Evolutionary conservation across 2,797 vertebrate genomes (phyloP).

Genomic region (Chloroceryle inda): DNA sequence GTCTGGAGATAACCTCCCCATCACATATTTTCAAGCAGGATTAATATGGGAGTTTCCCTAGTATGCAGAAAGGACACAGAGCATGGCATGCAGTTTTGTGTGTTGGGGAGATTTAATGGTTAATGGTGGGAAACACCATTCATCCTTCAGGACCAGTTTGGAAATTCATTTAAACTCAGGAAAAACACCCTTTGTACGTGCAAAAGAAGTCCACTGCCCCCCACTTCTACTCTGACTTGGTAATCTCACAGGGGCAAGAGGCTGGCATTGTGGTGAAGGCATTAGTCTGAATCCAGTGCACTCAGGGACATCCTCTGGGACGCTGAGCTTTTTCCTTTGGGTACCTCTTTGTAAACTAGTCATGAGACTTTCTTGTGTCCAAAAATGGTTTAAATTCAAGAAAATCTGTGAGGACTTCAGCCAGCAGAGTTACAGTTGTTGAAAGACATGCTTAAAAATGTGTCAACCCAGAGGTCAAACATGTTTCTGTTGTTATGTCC

Average conservation of each 20-base stretch:
- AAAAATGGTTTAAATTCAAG: not conserved
- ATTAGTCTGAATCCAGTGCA: not conserved
- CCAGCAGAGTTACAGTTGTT: not conserved
- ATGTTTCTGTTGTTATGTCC: not conserved
- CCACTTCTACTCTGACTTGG: not conserved
- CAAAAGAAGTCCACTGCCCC: not conserved
- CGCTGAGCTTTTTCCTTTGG: not conserved
- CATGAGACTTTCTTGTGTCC: not conserved
- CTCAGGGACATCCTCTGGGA: not conserved
- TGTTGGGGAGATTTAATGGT: not conserved
- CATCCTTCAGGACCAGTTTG: not conserved
- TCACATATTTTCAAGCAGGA: not conserved
- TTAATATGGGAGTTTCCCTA: not conserved
- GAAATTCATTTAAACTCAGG: not conserved
- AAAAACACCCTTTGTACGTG: not conserved
- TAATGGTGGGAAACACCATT: not conserved
- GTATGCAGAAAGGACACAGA: not conserved
- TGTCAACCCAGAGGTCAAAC: not conserved
- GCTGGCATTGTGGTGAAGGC: not conserved
- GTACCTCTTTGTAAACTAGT: not conserved
- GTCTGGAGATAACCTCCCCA: not conserved
- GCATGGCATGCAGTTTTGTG: not conserved
- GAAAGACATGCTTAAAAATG: not conserved
- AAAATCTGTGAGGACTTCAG: not conserved
- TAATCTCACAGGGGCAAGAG: not conserved